A percentile compares a stretch with the other conserved stretches of the same genome.
phyloP scores from a whole-genome alignment of 1,140 invertebrate species.

The Trialeurodes vaporariorum region DNA sequence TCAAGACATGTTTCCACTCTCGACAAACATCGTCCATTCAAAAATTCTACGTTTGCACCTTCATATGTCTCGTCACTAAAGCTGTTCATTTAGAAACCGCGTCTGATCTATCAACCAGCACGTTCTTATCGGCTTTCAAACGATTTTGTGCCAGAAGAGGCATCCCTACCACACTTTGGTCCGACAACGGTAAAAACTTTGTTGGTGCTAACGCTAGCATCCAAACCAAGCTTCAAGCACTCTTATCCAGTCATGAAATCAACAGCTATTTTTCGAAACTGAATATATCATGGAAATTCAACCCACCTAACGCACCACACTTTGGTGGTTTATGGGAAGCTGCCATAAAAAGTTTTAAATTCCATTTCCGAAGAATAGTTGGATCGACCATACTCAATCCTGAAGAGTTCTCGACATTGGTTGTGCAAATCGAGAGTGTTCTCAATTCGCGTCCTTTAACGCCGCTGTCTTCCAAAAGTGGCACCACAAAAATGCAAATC shows the following conservation, averaged over 20 bases:
- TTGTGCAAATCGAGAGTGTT: slow-evolving; percentile 25
- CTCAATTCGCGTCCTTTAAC: too few relatives aligned
- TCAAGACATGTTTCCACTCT: slow-evolving; percentile 20
- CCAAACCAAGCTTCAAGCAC: slow-evolving; percentile 6
- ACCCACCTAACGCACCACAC: slow-evolving; percentile 23
- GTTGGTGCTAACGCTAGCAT: slow-evolving; percentile 21
- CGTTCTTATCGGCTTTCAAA: slow-evolving; percentile 25
- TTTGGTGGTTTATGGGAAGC: slow-evolving; percentile 28
- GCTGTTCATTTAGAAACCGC: slow-evolving; percentile 28
- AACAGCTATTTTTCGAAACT: too few relatives aligned
- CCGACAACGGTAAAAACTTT: slow-evolving; percentile 32
- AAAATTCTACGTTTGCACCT: slow-evolving; percentile 27
- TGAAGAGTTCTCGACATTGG: slow-evolving; percentile 29
- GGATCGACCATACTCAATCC: too few relatives aligned
- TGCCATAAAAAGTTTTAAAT: slow-evolving; percentile 24
- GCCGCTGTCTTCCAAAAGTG: slow-evolving; percentile 22
- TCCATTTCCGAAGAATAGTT: too few relatives aligned
- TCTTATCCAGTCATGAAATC: too few relatives aligned
- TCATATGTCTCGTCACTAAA: slow-evolving; percentile 19
- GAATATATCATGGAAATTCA: slow-evolving; percentile 26
- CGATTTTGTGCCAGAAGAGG: slow-evolving; percentile 29
- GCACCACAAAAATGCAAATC: too few relatives aligned
- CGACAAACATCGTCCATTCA: slow-evolving; percentile 17
- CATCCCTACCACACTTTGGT: slow-evolving; percentile 21
- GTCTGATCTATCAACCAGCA: slow-evolving; percentile 18